Evolutionary conservation across 2,888 invertebrate species (phyloP).

Genomic region (Agrochola circellaris): DNA sequence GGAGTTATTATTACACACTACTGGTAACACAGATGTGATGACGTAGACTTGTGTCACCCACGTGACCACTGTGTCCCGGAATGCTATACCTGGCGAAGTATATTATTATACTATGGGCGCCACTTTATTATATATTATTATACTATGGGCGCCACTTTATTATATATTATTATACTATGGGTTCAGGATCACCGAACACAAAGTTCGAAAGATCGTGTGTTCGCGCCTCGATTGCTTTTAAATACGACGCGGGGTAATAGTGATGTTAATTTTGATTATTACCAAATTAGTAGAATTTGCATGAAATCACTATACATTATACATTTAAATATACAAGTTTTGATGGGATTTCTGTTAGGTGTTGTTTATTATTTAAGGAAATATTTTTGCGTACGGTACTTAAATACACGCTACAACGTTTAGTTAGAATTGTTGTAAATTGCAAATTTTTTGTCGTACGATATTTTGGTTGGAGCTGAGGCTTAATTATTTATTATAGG

Average conservation of each 20-base stretch:
- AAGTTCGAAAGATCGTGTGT: no score
- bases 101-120: no score
- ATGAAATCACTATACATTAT: conserved; percentile 30
- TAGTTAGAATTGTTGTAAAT: conserved; percentile 18
- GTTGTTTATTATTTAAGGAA: conserved; percentile 56
- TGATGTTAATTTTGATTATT: conserved; percentile 30
- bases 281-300: conserved; percentile 33
- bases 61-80: no score
- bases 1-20: no score
- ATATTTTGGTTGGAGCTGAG: conserved; percentile 23
- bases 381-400: conserved; percentile 53
- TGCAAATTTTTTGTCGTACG: conserved; percentile 41
- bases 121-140: no score
- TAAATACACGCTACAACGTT: conserved; percentile 42
- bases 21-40: no score
- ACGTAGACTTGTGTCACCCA: no score
- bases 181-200: no score
- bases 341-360: conserved; percentile 29
- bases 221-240: no score
- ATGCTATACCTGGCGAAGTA: no score
- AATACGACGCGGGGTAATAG: not conserved
- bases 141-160: no score
- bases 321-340: conserved; percentile 58
- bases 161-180: no score
- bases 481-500: conserved; percentile 53